phyloP scores from a whole-genome alignment of 2,797 vertebrate genomes.

The Alouatta caraya region DNA sequence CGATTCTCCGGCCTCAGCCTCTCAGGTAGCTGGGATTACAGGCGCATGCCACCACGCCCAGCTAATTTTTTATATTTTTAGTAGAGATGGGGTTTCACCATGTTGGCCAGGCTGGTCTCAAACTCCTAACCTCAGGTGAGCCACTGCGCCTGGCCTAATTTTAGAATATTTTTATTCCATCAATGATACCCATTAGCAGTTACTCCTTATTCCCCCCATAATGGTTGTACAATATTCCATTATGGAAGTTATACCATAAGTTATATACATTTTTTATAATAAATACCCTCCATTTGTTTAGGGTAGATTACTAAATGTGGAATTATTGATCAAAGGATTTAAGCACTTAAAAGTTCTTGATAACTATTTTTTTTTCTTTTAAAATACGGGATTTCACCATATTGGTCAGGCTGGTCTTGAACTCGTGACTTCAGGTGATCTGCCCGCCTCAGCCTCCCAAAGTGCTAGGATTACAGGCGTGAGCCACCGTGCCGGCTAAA shows the following conservation, averaged over 20 bases:
- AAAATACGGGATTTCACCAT: too few relatives aligned
- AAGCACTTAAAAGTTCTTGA: neutral
- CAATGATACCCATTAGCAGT: neutral
- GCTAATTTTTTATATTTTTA: neutral
- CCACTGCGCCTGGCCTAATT: neutral
- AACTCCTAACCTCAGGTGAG: too few relatives aligned
- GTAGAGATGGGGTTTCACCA: neutral
- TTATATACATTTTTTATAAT: too few relatives aligned
- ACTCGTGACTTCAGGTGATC: too few relatives aligned
- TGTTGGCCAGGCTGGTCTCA: neutral
- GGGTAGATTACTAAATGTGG: too few relatives aligned
- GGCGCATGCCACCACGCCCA: neutral
- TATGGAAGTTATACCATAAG: too few relatives aligned
- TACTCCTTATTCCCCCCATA: neutral
- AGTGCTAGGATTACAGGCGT: too few relatives aligned
- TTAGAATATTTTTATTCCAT: neutral
- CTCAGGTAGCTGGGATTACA: neutral
- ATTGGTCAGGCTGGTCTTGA: too few relatives aligned
- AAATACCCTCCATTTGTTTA: too few relatives aligned
- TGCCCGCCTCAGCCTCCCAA: too few relatives aligned
- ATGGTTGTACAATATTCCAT: too few relatives aligned
- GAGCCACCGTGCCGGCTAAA: too few relatives aligned
- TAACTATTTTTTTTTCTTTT: neutral
- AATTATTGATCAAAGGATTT: neutral
- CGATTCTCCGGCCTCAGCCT: neutral